Conservation (phyloP, 2,113 vertebrate genomes). For the Ctenodactylus gundi region DNA sequence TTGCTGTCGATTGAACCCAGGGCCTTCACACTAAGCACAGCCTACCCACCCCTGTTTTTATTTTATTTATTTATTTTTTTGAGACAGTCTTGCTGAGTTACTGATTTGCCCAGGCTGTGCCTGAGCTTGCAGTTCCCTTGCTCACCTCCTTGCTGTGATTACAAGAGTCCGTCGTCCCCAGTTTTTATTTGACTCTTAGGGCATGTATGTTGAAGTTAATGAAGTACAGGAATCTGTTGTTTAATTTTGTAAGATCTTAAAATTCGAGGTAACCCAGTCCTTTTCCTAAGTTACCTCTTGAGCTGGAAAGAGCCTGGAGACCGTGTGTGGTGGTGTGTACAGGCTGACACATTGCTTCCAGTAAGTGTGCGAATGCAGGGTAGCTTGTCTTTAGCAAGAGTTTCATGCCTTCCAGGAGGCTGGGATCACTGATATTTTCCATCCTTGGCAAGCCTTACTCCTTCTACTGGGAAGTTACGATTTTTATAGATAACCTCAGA, state of each 20-base stretch:
- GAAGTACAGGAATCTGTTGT: background rate
- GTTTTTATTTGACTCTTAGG: background rate
- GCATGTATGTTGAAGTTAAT: background rate
- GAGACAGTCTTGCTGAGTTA: background rate
- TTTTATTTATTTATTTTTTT: too few relatives aligned
- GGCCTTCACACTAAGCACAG: too few relatives aligned
- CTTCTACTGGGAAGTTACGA: background rate
- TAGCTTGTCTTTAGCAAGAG: background rate
- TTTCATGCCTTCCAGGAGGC: background rate
- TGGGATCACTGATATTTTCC: background rate
- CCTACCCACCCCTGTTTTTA: too few relatives aligned
- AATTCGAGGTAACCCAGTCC: background rate
- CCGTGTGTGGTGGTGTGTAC: background rate
- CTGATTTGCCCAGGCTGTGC: background rate
- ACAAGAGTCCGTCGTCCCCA: too few relatives aligned
- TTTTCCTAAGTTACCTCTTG: background rate
- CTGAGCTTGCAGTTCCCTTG: background rate
- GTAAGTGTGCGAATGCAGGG: background rate
- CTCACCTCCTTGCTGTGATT: background rate
- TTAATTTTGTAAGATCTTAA: slow-evolving; percentile 1
- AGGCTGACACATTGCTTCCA: background rate
- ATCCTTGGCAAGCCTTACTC: background rate
- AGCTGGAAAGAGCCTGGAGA: background rate
- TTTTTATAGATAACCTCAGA: background rate
- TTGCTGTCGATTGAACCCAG: too few relatives aligned